Evolutionary conservation across 2,888 invertebrate genomes (phyloP).

Genomic region (Celastrina argiolus): DNA sequence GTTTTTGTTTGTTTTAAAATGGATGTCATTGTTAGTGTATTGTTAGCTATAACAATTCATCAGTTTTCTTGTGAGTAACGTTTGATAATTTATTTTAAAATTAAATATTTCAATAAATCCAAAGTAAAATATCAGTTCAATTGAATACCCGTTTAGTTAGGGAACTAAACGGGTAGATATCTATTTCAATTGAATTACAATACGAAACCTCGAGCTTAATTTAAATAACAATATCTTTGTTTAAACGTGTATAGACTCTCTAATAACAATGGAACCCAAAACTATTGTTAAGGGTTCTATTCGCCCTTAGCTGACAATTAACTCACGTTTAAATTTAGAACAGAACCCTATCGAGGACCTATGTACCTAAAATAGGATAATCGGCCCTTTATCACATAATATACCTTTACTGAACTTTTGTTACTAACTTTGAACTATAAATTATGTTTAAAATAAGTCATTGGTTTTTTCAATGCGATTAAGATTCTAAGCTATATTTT

Average conservation of each 20-base stretch:
- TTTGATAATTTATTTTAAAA: no score
- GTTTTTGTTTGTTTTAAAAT: no score
- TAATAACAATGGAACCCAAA: constrained; percentile 8
- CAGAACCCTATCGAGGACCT: background rate
- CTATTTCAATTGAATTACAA: background rate
- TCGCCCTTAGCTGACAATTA: constrained; percentile 11
- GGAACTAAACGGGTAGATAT: background rate
- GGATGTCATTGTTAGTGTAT: no score
- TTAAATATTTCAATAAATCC: background rate
- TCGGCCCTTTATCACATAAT: no score
- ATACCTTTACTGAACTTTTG: no score
- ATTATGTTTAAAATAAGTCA: no score
- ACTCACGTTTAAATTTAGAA: constrained; percentile 9
- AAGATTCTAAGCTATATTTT: no score
- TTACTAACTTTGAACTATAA: no score
- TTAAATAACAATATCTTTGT: constrained; percentile 8
- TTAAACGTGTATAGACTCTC: background rate
- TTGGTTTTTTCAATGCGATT: no score
- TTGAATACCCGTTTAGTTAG: background rate
- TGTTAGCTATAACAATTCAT: no score
- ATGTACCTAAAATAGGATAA: background rate
- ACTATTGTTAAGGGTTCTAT: constrained; percentile 3
- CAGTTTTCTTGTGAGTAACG: no score
- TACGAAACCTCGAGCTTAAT: background rate
- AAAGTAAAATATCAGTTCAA: background rate